Conservation (phyloP, 2,888 invertebrate genomes). For the Junonia oenone region DNA sequence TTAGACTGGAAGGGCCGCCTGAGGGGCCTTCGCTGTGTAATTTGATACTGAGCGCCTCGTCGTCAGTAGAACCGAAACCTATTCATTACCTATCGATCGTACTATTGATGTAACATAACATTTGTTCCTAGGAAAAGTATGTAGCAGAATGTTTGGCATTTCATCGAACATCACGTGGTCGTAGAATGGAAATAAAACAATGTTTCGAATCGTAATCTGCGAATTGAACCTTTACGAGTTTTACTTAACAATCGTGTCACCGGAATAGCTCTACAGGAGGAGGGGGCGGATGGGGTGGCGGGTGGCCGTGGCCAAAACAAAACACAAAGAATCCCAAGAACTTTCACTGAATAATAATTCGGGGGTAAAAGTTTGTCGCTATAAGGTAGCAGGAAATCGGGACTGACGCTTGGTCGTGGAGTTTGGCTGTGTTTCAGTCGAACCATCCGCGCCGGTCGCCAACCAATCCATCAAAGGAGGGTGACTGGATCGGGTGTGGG, state of each 20-base stretch:
- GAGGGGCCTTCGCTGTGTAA: constrained; percentile 42
- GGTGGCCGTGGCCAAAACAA: constrained; percentile 53
- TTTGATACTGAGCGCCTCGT: constrained; percentile 56
- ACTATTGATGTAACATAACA: neutral
- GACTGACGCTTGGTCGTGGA: constrained; percentile 61
- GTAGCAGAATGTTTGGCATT: constrained; percentile 1
- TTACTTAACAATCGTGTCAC: constrained; percentile 47
- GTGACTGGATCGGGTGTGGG: constrained; percentile 69
- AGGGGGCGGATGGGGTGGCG: constrained; percentile 37
- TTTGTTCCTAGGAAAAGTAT: neutral
- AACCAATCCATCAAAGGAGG: constrained; percentile 80
- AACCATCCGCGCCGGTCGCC: constrained; percentile 74
- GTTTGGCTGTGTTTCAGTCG: constrained; percentile 68
- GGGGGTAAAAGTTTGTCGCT: constrained; percentile 62
- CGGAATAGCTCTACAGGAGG: constrained; percentile 45
- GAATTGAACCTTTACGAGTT: constrained; percentile 35
- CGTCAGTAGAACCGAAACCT: constrained; percentile 52
- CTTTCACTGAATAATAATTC: constrained; percentile 74
- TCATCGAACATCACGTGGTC: constrained; percentile 8
- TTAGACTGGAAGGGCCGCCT: constrained; percentile 36
- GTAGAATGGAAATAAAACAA: constrained; percentile 17
- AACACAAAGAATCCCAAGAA: constrained; percentile 65
- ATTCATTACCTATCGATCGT: constrained; percentile 39
- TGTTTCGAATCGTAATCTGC: constrained; percentile 27
- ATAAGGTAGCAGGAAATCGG: constrained; percentile 62